A percentile compares a stretch with the other conserved stretches of the same genome.
phyloP scores from a whole-genome alignment of 2,888 invertebrate species.

The Acleris cristana region DNA sequence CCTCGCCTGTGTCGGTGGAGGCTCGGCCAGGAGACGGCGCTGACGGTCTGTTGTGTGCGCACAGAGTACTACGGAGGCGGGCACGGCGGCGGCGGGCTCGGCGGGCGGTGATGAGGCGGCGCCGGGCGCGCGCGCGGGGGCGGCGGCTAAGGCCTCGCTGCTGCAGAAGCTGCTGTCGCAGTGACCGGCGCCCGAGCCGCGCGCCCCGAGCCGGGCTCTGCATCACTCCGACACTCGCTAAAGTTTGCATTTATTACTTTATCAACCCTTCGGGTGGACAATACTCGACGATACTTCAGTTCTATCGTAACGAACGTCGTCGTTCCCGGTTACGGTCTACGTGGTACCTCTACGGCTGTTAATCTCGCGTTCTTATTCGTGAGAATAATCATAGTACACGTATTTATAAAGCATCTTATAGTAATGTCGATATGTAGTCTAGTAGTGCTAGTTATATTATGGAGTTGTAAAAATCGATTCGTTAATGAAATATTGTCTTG shows the following conservation, averaged over 20 bases:
- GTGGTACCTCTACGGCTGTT: constrained; percentile 79
- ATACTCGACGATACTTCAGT: constrained; percentile 54
- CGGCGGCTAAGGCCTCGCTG: constrained; percentile 87
- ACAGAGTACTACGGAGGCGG: constrained; percentile 82
- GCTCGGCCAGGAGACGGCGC: not conserved
- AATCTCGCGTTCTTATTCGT: constrained; percentile 60
- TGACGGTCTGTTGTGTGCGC: constrained; percentile 39
- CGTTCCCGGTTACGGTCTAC: constrained; percentile 68
- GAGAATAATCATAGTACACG: constrained; percentile 70
- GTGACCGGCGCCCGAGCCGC: constrained; percentile 69
- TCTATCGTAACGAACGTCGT: constrained; percentile 60
- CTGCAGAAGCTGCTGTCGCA: constrained; percentile 94
- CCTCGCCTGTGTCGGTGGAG: not conserved
- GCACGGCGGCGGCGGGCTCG: constrained; percentile 69
- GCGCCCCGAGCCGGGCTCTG: constrained; percentile 38
- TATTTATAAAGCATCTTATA: constrained; percentile 68
- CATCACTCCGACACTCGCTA: constrained; percentile 44
- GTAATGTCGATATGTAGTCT: constrained; percentile 58
- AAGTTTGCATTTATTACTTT: constrained; percentile 72
- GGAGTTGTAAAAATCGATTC: constrained; percentile 71
- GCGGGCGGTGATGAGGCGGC: constrained; percentile 59
- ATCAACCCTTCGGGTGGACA: constrained; percentile 58
- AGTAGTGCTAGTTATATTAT: constrained; percentile 78
- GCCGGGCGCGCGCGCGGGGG: constrained; percentile 49
- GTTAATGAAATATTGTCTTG: constrained; percentile 54